Base-by-base conservation (phyloP, 2,797 vertebrate genomes). In the Merluccius polli region DNA sequence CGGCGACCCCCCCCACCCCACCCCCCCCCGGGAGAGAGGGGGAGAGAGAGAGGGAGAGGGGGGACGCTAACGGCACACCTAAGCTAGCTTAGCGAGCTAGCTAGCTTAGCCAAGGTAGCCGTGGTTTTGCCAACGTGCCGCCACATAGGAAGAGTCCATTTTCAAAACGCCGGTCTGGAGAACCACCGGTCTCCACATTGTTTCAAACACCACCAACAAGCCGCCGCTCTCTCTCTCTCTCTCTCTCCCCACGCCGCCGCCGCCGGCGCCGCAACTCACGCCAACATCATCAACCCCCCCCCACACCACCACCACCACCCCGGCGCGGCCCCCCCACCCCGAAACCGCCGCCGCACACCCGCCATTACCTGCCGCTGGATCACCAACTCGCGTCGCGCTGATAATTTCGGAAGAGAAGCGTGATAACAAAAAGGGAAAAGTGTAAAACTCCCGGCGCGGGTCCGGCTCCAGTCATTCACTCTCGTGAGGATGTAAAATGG, bases 401-500 rank as follows among this genome's bases (percentile, higher is more conserved):
- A 85, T 92, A 89, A 87, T 88, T 93, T 92, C 86, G 91, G 91
- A 94, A 90, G 93, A 91, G 92, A 92, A 92, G 91, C 85, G 90
- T 91, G 90, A 87, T 90, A 89, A 88, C 89, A 86, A 91, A 91
- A 93, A 92, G 90, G n/a, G 74, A 94, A 92, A 92, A 93, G 92
- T 93, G 92, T 91, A 92, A 92, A 93, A 92, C 90, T 93, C 93
- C 93, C 93, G 93, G 93, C 94, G 91, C 92, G 90, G 91, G 86
- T 95, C 94, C 94, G 94, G 95, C 95, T 94, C 91, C 93, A 95
- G 95, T 96, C 95, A 95, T 94, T 95, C 94, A 95, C 95, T 96
- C 94, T 95, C n/a, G n/a, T 94, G 91, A 93, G 92, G 95, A 96
- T 95, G 96, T 97, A 98, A 98, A 98, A 98, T 98, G 97, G 97